A percentile compares a stretch with the other conserved stretches of the same genome.
phyloP scores from a whole-genome alignment of 2,888 invertebrate species.

The Frankliniella intonsa region DNA sequence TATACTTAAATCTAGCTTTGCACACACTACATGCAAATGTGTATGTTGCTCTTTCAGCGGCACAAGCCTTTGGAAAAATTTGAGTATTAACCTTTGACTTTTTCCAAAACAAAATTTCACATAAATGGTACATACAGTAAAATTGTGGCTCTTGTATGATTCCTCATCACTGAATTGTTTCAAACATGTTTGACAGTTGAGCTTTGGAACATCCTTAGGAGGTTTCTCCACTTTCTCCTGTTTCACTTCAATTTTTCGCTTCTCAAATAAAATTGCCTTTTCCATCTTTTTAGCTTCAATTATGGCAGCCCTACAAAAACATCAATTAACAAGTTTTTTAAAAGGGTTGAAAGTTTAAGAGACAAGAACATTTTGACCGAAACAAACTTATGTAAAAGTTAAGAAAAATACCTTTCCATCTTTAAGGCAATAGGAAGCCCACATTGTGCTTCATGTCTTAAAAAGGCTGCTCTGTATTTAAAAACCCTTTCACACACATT shows the following conservation, averaged over 20 bases:
- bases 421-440: background rate
- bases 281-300: background rate
- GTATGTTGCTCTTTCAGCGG: background rate
- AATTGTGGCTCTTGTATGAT: background rate
- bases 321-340: background rate
- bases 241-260: background rate
- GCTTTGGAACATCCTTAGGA: background rate
- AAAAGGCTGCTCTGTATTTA: slow-evolving; percentile 6
- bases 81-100: background rate
- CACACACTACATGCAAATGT: background rate
- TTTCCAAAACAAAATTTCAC: background rate
- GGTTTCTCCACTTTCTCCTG: background rate
- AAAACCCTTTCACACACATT: background rate
- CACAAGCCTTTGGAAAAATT: background rate
- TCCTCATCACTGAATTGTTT: slow-evolving; percentile 9
- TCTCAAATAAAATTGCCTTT: background rate
- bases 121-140: background rate
- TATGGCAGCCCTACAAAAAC: background rate
- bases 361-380: background rate
- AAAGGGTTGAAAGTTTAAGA: background rate
- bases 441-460: background rate
- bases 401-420: background rate
- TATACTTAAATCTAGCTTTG: slow-evolving; percentile 10
- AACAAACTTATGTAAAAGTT: background rate
- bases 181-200: background rate